Conservation (phyloP, 2,888 invertebrate genomes). For the Malacosoma neustria region DNA sequence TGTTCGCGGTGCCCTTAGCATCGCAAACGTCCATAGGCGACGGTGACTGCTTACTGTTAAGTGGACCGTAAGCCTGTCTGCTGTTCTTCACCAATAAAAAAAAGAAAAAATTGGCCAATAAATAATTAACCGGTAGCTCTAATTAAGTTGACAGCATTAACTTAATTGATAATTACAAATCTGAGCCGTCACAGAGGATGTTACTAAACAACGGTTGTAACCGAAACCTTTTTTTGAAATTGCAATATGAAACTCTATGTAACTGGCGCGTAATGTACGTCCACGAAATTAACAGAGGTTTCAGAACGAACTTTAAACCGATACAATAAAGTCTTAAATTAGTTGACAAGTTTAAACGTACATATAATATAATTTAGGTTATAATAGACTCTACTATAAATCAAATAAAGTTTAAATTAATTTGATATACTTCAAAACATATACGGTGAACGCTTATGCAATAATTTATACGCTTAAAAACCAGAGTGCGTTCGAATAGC, state of each 20-base stretch:
- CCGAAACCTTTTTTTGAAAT: slow-evolving; percentile 42
- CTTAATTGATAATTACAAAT: background rate
- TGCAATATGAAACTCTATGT: slow-evolving; percentile 41
- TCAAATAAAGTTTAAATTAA: background rate
- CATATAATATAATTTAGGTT: background rate
- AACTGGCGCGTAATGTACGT: slow-evolving; percentile 17
- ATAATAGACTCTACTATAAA: background rate
- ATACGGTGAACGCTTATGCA: background rate
- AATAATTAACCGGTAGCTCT: too few species aligned
- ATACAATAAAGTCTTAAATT: background rate
- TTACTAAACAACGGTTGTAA: slow-evolving; percentile 43
- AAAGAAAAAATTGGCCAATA: too few species aligned
- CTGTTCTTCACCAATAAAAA: too few species aligned
- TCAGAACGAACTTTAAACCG: background rate
- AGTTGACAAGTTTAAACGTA: background rate
- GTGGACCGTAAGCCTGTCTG: too few species aligned
- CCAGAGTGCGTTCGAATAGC: background rate
- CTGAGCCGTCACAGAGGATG: slow-evolving; percentile 21
- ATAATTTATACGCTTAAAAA: background rate
- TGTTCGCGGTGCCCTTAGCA: too few species aligned
- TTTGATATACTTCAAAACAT: background rate
- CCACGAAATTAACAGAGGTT: background rate
- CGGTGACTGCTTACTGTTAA: too few species aligned
- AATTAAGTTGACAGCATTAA: background rate
- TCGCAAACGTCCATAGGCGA: too few species aligned